Conservation (phyloP, 1,140 invertebrate species). For the Drosophila suzukii region DNA sequence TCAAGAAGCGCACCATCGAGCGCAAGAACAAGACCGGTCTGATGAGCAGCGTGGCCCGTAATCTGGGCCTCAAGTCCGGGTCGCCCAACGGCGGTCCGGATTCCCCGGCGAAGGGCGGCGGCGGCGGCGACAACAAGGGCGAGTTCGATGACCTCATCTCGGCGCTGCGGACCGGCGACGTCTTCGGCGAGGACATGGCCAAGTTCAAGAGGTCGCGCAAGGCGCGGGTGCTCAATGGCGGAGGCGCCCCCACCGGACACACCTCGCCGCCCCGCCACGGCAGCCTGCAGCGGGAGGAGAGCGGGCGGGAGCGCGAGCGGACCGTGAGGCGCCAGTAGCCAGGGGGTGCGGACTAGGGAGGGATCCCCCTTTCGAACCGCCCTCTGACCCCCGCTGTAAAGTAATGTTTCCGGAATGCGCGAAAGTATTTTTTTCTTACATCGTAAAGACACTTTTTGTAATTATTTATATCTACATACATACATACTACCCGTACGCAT, state of each 20-base stretch:
- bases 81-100: slow-evolving; percentile 77
- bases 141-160: slow-evolving; percentile 99
- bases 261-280: slow-evolving; percentile 86
- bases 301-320: slow-evolving; percentile 77
- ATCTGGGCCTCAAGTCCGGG: slow-evolving; percentile 85
- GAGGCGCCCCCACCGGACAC: slow-evolving; percentile 69
- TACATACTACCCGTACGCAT: slow-evolving; percentile 7
- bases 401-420: slow-evolving; percentile 20
- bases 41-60: slow-evolving; percentile 87
- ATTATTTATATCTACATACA: slow-evolving; percentile 50
- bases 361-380: background rate
- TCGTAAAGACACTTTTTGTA: slow-evolving; percentile 48
- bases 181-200: slow-evolving; percentile 98
- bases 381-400: slow-evolving; percentile 3
- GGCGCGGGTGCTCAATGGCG: slow-evolving; percentile 85
- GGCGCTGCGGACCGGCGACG: slow-evolving; percentile 96
- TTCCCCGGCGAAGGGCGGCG: slow-evolving; percentile 85
- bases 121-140: slow-evolving; percentile 87
- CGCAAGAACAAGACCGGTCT: slow-evolving; percentile 91
- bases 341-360: background rate
- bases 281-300: slow-evolving; percentile 81
- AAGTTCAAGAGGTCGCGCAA: slow-evolving; percentile 93
- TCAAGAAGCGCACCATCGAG: slow-evolving; percentile 95
- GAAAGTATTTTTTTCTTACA: slow-evolving; percentile 49
- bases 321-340: slow-evolving; percentile 75